A percentile compares a stretch with the other conserved stretches of the same genome.
Conservation (phyloP, 2,888 invertebrate genomes). For the Mystacides longicornis region DNA sequence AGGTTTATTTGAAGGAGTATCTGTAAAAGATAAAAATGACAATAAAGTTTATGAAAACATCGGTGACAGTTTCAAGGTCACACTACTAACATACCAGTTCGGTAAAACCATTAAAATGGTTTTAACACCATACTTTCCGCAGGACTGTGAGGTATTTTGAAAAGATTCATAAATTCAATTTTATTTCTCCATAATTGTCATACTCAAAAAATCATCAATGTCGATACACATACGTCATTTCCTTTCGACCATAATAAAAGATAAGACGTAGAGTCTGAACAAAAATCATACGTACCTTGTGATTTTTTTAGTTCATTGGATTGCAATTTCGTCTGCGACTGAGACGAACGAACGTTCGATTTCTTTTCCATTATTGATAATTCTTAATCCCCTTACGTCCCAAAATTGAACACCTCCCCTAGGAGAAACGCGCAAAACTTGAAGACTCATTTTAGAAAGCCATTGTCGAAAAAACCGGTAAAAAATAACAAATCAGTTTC, state of each 20-base stretch:
- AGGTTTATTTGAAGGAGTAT: conserved; percentile 49
- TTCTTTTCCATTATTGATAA: conserved; percentile 72
- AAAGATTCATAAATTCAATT: too few species aligned
- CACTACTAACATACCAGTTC: not conserved
- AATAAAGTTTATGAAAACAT: not conserved
- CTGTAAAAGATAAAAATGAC: conserved; percentile 29
- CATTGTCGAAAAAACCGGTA: conserved; percentile 45
- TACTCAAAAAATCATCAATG: too few species aligned
- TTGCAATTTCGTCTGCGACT: conserved; percentile 61
- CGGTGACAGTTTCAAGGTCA: not conserved
- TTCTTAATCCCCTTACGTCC: conserved; percentile 41
- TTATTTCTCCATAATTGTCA: too few species aligned
- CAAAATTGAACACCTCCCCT: conserved; percentile 39
- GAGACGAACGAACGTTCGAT: conserved; percentile 58
- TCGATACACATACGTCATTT: not conserved
- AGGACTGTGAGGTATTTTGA: too few species aligned
- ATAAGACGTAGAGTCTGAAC: conserved; percentile 20
- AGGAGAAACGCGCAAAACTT: conserved; percentile 27
- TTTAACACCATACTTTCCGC: too few species aligned
- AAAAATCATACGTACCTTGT: conserved; percentile 56
- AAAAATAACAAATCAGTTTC: conserved; percentile 44
- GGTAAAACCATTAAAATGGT: not conserved
- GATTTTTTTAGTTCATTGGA: conserved; percentile 70
- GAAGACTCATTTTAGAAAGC: conserved; percentile 35
- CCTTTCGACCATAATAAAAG: not conserved